Evolutionary conservation across 23 tunicate species (phyloP).

Genomic region (Halocynthia roretzi): DNA sequence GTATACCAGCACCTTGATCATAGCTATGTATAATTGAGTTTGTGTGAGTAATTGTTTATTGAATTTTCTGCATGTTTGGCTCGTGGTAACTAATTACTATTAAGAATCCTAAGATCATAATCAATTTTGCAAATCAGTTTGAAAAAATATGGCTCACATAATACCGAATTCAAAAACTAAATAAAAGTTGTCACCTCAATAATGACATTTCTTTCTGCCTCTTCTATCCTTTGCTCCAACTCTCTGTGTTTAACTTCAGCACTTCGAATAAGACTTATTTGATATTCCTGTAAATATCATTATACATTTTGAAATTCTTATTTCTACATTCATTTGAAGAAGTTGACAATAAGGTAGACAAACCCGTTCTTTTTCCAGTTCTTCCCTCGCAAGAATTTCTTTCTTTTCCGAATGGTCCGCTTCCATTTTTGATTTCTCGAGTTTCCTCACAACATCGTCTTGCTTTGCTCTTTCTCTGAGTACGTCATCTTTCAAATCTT

Average conservation of each 20-base stretch:
- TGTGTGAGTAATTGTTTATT: no score
- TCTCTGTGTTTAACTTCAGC: constrained; percentile 53
- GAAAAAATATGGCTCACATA: no score
- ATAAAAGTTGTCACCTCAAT: background rate
- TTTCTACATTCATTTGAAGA: background rate
- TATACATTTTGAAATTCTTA: background rate
- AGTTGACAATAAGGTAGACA: background rate
- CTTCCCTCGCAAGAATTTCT: constrained; percentile 57
- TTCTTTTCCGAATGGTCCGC: constrained; percentile 40
- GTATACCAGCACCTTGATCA: no score
- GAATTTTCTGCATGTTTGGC: no score
- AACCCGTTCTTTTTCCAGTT: constrained; percentile 70
- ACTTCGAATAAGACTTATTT: constrained; percentile 18
- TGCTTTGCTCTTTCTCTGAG: constrained; percentile 52
- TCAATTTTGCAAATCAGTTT: no score
- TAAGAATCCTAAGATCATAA: no score
- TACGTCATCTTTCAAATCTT: constrained; percentile 42
- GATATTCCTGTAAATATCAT: constrained; percentile 48
- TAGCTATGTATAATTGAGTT: no score
- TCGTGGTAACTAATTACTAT: no score
- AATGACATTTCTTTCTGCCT: constrained; percentile 4
- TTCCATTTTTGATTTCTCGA: constrained; percentile 66
- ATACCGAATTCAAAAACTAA: background rate
- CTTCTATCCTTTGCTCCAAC: constrained; percentile 47
- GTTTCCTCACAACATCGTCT: constrained; percentile 45